Conservation (phyloP, 1,140 invertebrate genomes). For the Ips nitidus region DNA sequence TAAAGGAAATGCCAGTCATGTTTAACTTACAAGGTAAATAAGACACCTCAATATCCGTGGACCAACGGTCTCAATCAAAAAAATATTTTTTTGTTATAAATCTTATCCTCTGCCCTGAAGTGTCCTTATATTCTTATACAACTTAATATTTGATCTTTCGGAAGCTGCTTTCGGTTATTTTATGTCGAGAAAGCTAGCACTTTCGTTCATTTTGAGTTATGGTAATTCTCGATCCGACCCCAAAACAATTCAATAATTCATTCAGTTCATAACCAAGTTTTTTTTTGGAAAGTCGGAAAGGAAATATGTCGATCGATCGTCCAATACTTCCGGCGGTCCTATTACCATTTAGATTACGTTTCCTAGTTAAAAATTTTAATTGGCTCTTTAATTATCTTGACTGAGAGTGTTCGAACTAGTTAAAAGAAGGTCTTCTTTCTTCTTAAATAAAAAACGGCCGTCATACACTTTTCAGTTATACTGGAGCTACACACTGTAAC, state of each 20-base stretch:
- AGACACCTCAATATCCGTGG: background rate
- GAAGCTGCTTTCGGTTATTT: slow-evolving; percentile 4
- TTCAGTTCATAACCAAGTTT: slow-evolving; percentile 11
- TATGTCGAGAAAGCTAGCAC: background rate
- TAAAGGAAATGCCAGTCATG: background rate
- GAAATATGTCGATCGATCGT: slow-evolving; percentile 11
- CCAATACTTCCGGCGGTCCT: slow-evolving; percentile 3
- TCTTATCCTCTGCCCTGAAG: too few relatives aligned
- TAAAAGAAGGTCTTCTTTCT: background rate
- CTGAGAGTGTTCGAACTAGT: background rate
- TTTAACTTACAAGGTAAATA: background rate
- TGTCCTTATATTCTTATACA: background rate
- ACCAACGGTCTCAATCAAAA: too few relatives aligned
- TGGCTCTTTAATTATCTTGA: slow-evolving; percentile 9
- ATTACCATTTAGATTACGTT: slow-evolving; percentile 24
- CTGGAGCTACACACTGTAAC: background rate
- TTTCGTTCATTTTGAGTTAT: slow-evolving; percentile 10
- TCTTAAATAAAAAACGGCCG: background rate
- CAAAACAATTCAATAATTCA: slow-evolving; percentile 8
- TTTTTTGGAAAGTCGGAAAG: background rate
- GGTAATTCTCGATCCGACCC: slow-evolving; percentile 9
- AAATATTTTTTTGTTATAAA: too few relatives aligned
- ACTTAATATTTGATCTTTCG: slow-evolving; percentile 4
- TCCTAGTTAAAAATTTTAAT: slow-evolving; percentile 19
- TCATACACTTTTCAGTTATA: background rate